These are phyloP conservation scores for Eurois occulta DNA, from an alignment of 2,888 invertebrate species.

Conservation along the genomic window DNA sequence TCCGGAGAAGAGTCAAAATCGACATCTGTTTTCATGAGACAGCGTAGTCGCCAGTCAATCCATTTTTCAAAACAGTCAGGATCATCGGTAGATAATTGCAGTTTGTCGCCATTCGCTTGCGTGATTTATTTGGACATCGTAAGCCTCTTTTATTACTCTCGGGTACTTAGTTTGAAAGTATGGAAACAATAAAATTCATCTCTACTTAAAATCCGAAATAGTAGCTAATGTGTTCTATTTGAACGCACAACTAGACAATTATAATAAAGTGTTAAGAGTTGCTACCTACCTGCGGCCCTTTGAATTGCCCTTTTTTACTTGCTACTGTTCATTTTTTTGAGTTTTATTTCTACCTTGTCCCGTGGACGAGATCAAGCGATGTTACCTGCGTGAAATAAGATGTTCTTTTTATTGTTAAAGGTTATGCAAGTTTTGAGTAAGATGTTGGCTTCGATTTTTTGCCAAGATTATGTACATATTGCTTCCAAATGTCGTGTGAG, in stretches of 20 bases:
- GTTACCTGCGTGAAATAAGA: conserved; percentile 65
- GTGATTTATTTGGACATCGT: conserved; percentile 9
- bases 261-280: conserved; percentile 71
- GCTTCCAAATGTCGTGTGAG: conserved; percentile 27
- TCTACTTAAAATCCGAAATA: conserved; percentile 59
- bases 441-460: conserved; percentile 36
- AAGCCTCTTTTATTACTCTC: conserved; percentile 13
- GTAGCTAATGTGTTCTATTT: conserved; percentile 76
- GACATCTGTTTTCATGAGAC: conserved; percentile 41
- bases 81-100: neutral
- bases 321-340: conserved; percentile 70
- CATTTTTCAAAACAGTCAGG: neutral
- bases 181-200: conserved; percentile 37
- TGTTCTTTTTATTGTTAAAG: conserved; percentile 59
- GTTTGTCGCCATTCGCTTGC: neutral
- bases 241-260: conserved; percentile 76
- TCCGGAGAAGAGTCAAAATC: conserved; percentile 54
- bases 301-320: conserved; percentile 68
- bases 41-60: neutral
- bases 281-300: conserved; percentile 82
- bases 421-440: conserved; percentile 53
- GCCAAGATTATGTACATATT: conserved; percentile 20
- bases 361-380: conserved; percentile 60
- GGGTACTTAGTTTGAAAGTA: conserved; percentile 34
- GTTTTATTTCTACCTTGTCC: conserved; percentile 48